A percentile compares a stretch with the other conserved stretches of the same genome.
phyloP scores from a whole-genome alignment of 2,888 invertebrate genomes.

The Pyrocoelia pectoralis region DNA sequence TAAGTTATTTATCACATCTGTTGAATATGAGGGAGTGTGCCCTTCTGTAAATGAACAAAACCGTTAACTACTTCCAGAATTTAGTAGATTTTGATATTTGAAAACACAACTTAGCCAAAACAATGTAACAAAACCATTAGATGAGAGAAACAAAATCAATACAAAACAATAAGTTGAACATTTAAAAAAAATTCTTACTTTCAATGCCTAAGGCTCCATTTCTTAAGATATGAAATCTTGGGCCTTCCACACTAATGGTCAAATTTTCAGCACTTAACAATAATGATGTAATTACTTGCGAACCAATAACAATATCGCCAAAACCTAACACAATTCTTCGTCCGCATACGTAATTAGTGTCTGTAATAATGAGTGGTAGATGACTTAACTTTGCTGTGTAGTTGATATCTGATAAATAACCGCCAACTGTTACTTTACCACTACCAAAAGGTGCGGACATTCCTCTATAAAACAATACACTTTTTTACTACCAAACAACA shows the following conservation, averaged over 20 bases:
- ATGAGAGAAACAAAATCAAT: no score
- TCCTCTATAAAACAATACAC: constrained; percentile 58
- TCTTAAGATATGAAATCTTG: constrained; percentile 58
- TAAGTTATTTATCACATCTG: constrained; percentile 50
- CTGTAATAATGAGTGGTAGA: constrained; percentile 57
- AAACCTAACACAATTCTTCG: constrained; percentile 63
- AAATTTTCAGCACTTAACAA: constrained; percentile 60
- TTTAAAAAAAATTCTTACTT: constrained; percentile 50
- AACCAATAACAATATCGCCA: constrained; percentile 61
- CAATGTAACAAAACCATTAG: no score
- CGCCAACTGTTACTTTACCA: constrained; percentile 60
- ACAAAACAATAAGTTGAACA: neutral
- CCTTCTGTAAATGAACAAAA: constrained; percentile 45
- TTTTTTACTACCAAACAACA: neutral
- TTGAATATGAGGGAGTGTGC: constrained; percentile 53
- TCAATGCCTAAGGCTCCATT: constrained; percentile 57
- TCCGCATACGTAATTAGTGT: constrained; percentile 60
- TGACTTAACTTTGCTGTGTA: constrained; percentile 47
- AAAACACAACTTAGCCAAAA: no score
- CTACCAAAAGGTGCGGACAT: constrained; percentile 65
- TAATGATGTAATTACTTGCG: constrained; percentile 62
- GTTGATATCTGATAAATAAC: constrained; percentile 63
- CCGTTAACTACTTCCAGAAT: neutral
- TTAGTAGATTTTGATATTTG: no score
- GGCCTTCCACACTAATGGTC: constrained; percentile 61